A percentile compares a stretch with the other conserved stretches of the same genome.
Conservation (phyloP, 2,113 vertebrate species). For the Fregata magnificens region DNA sequence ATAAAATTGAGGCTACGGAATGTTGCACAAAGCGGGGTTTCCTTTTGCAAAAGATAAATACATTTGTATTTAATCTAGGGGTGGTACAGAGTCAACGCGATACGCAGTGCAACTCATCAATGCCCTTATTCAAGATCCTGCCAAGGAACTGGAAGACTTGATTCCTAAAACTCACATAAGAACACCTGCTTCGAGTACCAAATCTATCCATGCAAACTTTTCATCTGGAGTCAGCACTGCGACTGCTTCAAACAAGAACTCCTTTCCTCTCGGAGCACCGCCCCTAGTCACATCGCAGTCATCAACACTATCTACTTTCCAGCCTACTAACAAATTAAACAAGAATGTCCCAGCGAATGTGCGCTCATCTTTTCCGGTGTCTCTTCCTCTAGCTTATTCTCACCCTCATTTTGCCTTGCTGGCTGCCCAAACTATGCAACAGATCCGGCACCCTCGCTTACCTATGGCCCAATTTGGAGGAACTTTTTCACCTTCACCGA, state of each 20-base stretch:
- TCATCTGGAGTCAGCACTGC: slow-evolving; percentile 84
- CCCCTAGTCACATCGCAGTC: slow-evolving; percentile 86
- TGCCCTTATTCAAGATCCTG: slow-evolving; percentile 97
- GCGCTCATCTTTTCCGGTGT: slow-evolving; percentile 91
- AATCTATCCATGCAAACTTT: slow-evolving; percentile 85
- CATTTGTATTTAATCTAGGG: slow-evolving; percentile 76
- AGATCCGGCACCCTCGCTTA: slow-evolving; percentile 96
- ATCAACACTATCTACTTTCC: slow-evolving; percentile 85
- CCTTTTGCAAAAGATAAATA: neutral
- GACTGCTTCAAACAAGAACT: slow-evolving; percentile 83
- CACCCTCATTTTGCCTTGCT: slow-evolving; percentile 96
- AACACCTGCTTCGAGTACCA: slow-evolving; percentile 85
- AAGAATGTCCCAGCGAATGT: slow-evolving; percentile 90
- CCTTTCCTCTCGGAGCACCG: slow-evolving; percentile 87
- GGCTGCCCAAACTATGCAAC: slow-evolving; percentile 98
- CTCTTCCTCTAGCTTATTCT: slow-evolving; percentile 92
- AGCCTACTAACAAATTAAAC: slow-evolving; percentile 85
- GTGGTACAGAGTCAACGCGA: slow-evolving; percentile 95
- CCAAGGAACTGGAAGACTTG: slow-evolving; percentile 98
- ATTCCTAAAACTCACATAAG: slow-evolving; percentile 98
- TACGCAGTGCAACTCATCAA: slow-evolving; percentile 98
- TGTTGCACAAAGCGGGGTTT: neutral
- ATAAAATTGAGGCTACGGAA: neutral
- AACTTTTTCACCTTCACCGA: slow-evolving; percentile 92
- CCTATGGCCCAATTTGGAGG: slow-evolving; percentile 98